phyloP scores from a whole-genome alignment of 2,888 invertebrate species.

The Ochropleura leucogaster region DNA sequence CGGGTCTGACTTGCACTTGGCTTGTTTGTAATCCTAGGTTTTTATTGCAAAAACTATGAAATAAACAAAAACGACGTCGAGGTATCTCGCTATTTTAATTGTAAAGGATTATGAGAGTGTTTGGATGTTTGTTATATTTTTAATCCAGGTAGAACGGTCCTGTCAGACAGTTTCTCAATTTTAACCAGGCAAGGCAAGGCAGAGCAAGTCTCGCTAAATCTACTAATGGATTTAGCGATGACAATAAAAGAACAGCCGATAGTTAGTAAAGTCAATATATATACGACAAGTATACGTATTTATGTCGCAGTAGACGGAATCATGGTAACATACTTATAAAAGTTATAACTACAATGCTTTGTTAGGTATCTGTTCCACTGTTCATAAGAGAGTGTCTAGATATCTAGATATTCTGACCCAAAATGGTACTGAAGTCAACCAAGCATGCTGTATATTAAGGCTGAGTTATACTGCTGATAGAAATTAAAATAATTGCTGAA shows the following conservation, averaged over 20 bases:
- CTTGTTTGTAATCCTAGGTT: not conserved
- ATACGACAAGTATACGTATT: constrained; percentile 14
- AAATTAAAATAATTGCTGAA: no score
- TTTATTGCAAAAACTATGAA: not conserved
- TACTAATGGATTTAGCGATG: constrained; percentile 37
- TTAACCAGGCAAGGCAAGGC: no score
- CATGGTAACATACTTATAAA: constrained; percentile 9
- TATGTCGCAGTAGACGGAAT: constrained; percentile 19
- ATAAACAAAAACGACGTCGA: not conserved
- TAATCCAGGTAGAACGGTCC: no score
- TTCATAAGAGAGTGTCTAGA: not conserved
- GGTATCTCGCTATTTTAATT: not conserved
- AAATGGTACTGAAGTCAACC: no score
- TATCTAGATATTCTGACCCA: no score
- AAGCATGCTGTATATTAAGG: no score
- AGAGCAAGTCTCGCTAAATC: constrained; percentile 24
- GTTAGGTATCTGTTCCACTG: not conserved
- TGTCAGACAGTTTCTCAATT: no score
- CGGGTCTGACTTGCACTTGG: no score
- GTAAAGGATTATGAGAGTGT: no score
- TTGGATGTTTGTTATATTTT: no score
- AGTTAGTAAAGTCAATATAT: constrained; percentile 29
- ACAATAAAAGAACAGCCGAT: constrained; percentile 28
- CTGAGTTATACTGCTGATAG: no score
- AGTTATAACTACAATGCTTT: constrained; percentile 46